A percentile compares a stretch with the other conserved stretches of the same genome.
Evolutionary conservation across 2,797 vertebrate species (phyloP).

Genomic region (Limnodromus scolopaceus): DNA sequence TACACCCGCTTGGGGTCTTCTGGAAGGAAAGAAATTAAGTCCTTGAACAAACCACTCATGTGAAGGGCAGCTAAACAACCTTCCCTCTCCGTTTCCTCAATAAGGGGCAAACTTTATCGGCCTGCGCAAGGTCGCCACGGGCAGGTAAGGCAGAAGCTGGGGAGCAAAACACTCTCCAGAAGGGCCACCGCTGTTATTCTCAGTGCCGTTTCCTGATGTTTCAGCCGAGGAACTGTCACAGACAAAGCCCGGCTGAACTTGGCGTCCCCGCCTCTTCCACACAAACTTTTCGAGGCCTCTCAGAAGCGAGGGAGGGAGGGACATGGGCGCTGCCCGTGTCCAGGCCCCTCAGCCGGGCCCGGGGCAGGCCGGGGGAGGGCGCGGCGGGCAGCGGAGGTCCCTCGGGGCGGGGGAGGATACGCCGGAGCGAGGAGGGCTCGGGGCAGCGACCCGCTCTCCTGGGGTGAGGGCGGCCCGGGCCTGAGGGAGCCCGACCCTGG

Average conservation of each 20-base stretch:
- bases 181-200: fast-evolving
- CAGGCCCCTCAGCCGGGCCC: neutral
- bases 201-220: neutral
- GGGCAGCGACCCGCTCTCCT: neutral
- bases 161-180: fast-evolving
- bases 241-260: neutral
- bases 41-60: neutral
- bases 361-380: no score
- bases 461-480: neutral
- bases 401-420: neutral
- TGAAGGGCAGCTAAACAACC: fast-evolving
- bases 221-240: neutral
- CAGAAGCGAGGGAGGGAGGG: neutral
- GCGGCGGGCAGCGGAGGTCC: neutral
- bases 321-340: neutral
- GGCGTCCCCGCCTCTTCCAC: neutral
- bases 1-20: fast-evolving
- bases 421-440: neutral
- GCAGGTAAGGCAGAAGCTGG: fast-evolving
- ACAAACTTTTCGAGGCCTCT: neutral
- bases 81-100: fast-evolving
- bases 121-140: fast-evolving
- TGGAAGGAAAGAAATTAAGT: no score
- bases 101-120: fast-evolving
- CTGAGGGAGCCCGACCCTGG: neutral